Base-by-base conservation (phyloP, 1,140 invertebrate species). In the Himalopsyche phryganea region DNA sequence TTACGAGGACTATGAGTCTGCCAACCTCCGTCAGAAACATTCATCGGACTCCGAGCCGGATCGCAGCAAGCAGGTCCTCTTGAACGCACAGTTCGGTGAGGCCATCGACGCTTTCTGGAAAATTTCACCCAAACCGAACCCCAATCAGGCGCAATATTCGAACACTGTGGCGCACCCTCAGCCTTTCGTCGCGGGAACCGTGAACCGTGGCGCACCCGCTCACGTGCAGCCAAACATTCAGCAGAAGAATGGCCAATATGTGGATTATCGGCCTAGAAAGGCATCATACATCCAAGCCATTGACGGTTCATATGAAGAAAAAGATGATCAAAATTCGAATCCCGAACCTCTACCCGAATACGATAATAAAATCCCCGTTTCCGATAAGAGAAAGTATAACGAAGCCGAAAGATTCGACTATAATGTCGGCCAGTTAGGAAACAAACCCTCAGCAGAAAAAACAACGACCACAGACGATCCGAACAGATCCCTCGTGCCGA, bases 391-490 rank as follows among this genome's bases (percentile, higher is more conserved):
- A 18, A 53, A 45, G 32, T 60, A 65, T 42, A 65, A 65, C 32
- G 60, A 59, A 15, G 56, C 63, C 19, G 63, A 65, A 53, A 59
- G 50, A 18, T 62, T 62, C 17, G 44, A 63, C 41, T 65, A 55
- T 35, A 63, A 57, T 38, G 36, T 59, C 1, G 51, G 38, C 6
- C 17, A 62, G 14, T 65, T 67, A 0, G 45, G 58, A 1, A 65
- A 65, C 0, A 70, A 71, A 11, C 69, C 71, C 2, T 68, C 73
- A 9, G 58, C 62, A 6, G 76, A 78, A 63, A 55, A 65, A 13
- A 78, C 76, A 1, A 78, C 76, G 0, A 73, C 73, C 1, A 77
- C 76, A 0, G 70, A 76, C 52, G 70, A 77, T 50, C 76, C 75
- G 1, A 67, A 68, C 14, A 65, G 68, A 40, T 63, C 66, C 3